A percentile compares a stretch with the other conserved stretches of the same genome.
Evolutionary conservation across 1,140 invertebrate species (phyloP).

Genomic region (Formica exsecta): DNA sequence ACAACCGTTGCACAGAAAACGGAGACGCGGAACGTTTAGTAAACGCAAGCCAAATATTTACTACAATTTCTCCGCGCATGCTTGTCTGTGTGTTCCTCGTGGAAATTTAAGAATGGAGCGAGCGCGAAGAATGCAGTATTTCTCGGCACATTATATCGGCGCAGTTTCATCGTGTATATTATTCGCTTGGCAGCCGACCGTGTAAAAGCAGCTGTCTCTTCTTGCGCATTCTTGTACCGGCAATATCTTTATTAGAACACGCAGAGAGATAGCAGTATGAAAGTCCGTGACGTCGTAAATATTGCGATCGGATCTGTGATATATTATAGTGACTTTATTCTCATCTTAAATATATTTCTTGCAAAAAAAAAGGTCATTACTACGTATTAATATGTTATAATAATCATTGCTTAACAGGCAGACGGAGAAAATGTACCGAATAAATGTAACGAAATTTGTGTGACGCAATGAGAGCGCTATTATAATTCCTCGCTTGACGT

Average conservation of each 20-base stretch:
- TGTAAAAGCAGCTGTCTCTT: slow-evolving; percentile 60
- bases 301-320: slow-evolving; percentile 6
- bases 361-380: not conserved
- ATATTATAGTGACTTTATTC: slow-evolving; percentile 23
- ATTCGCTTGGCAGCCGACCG: slow-evolving; percentile 46
- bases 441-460: not conserved
- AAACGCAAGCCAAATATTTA: slow-evolving; percentile 60
- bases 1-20: not conserved
- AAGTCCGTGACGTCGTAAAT: slow-evolving; percentile 44
- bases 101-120: slow-evolving; percentile 30
- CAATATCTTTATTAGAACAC: slow-evolving; percentile 54
- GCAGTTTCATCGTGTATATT: slow-evolving; percentile 54
- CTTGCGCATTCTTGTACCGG: slow-evolving; percentile 42
- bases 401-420: not conserved
- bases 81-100: slow-evolving; percentile 44
- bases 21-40: slow-evolving; percentile 29
- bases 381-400: slow-evolving; percentile 4
- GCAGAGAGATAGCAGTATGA: slow-evolving; percentile 31
- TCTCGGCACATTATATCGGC: slow-evolving; percentile 50
- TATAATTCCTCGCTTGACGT: not conserved
- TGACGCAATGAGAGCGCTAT: not conserved
- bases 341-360: not conserved
- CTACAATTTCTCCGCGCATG: slow-evolving; percentile 15
- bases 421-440: not conserved
- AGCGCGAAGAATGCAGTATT: slow-evolving; percentile 35